Conservation (phyloP, 2,888 invertebrate genomes). For the Diaphora mendica region DNA sequence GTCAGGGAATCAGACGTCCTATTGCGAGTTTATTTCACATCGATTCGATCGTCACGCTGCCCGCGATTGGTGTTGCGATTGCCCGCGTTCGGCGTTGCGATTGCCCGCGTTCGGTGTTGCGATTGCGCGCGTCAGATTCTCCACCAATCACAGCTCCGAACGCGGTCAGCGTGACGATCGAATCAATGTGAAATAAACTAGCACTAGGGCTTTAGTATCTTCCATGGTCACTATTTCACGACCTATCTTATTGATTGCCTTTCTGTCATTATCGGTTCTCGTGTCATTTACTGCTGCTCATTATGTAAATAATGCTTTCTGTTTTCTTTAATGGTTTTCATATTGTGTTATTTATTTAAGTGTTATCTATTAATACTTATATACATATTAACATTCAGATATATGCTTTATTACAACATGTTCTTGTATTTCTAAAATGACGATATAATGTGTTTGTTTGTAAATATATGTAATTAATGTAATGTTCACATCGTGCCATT, state of each 20-base stretch:
- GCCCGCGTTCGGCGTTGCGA: too few relatives aligned
- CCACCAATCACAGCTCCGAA: too few relatives aligned
- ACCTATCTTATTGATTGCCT: background rate
- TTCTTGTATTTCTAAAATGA: conserved; percentile 20
- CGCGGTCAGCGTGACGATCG: too few relatives aligned
- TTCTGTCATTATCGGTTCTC: conserved; percentile 13
- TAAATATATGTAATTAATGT: conserved; percentile 41
- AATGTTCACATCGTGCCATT: conserved; percentile 28
- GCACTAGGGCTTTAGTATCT: background rate
- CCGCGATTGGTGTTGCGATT: too few relatives aligned
- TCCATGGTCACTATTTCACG: background rate
- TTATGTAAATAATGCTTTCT: conserved; percentile 33
- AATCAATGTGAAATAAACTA: too few relatives aligned
- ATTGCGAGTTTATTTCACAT: too few relatives aligned
- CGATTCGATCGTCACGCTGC: too few relatives aligned
- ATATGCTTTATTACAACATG: background rate
- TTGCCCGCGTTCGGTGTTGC: too few relatives aligned
- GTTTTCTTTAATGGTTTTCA: conserved; percentile 29
- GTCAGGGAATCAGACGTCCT: background rate
- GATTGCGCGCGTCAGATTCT: too few relatives aligned
- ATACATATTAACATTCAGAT: conserved; percentile 2
- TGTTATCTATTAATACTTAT: conserved; percentile 11
- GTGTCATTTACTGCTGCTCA: conserved; percentile 9
- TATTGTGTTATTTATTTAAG: conserved; percentile 41
- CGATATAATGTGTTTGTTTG: conserved; percentile 23